Conservation (phyloP, 2,113 vertebrate species). For the Leptobrachium ailaonicum region DNA sequence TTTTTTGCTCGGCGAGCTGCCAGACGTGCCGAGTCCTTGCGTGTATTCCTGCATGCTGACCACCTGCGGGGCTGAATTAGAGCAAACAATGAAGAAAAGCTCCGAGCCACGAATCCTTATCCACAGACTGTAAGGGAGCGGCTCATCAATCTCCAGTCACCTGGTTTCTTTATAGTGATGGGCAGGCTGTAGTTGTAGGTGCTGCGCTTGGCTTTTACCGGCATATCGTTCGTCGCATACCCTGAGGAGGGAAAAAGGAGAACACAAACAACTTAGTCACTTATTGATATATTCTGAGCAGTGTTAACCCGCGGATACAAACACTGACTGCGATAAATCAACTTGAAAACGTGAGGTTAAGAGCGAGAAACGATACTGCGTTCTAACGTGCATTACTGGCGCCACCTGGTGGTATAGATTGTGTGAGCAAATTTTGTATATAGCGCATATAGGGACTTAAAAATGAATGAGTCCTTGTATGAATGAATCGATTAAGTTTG, state of each 20-base stretch:
- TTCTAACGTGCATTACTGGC: too few species aligned
- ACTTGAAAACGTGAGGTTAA: too few species aligned
- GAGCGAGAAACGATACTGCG: too few species aligned
- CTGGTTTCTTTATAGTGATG: slow-evolving; percentile 85
- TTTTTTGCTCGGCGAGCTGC: slow-evolving; percentile 56
- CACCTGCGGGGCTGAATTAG: slow-evolving; percentile 72
- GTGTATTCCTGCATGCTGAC: slow-evolving; percentile 80
- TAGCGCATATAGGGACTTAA: too few species aligned
- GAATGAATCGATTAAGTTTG: too few species aligned
- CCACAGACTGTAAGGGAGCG: not conserved
- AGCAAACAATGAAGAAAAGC: not conserved
- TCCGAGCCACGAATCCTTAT: too few species aligned
- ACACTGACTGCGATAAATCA: too few species aligned
- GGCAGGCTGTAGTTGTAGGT: slow-evolving; percentile 88
- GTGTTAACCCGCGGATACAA: too few species aligned
- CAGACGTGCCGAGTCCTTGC: slow-evolving; percentile 68
- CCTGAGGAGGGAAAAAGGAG: slow-evolving; percentile 61
- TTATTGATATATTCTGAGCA: too few species aligned
- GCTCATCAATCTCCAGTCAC: slow-evolving; percentile 57
- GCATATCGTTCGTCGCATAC: slow-evolving; percentile 78
- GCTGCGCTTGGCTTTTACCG: slow-evolving; percentile 92
- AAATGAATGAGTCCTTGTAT: too few species aligned
- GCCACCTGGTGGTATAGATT: too few species aligned
- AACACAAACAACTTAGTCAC: not conserved
- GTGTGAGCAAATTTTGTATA: too few species aligned